phyloP scores from a whole-genome alignment of 2,113 vertebrate genomes.

The Rhadina sibilatrix region DNA sequence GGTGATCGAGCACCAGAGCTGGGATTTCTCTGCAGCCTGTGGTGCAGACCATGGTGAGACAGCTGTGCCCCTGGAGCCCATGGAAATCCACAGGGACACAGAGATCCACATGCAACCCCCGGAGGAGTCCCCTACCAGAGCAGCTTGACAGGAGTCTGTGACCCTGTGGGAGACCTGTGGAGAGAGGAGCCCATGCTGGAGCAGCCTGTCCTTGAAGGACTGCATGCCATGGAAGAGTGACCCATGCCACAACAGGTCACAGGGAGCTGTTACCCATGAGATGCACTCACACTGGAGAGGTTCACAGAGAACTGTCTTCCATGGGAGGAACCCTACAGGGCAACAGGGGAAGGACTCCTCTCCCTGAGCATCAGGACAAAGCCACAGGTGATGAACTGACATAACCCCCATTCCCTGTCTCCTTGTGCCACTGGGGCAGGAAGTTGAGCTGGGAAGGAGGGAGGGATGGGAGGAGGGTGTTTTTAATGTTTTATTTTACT shows the following conservation, averaged over 20 bases:
- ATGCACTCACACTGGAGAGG: accelerated
- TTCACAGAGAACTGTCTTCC: not conserved
- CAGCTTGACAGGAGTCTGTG: not conserved
- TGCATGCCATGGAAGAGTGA: not conserved
- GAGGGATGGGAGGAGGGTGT: not conserved
- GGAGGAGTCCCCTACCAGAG: accelerated
- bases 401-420: not conserved
- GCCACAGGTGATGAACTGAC: not conserved
- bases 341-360: accelerated
- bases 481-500: not conserved
- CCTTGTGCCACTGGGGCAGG: not conserved
- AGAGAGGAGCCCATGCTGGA: not conserved
- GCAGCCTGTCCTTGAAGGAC: not conserved
- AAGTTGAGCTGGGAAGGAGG: not conserved
- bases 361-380: not conserved
- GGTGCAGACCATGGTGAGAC: not conserved
- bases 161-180: not conserved
- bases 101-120: accelerated
- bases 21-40: not conserved
- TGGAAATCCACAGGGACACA: not conserved
- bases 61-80: not conserved
- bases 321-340: not conserved
- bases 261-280: not conserved
- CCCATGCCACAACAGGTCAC: not conserved
- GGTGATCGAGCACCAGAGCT: not conserved